A percentile compares a stretch with the other conserved stretches of the same genome.
phyloP scores from a whole-genome alignment of 1,140 invertebrate species.

The Zaprionus africanus region DNA sequence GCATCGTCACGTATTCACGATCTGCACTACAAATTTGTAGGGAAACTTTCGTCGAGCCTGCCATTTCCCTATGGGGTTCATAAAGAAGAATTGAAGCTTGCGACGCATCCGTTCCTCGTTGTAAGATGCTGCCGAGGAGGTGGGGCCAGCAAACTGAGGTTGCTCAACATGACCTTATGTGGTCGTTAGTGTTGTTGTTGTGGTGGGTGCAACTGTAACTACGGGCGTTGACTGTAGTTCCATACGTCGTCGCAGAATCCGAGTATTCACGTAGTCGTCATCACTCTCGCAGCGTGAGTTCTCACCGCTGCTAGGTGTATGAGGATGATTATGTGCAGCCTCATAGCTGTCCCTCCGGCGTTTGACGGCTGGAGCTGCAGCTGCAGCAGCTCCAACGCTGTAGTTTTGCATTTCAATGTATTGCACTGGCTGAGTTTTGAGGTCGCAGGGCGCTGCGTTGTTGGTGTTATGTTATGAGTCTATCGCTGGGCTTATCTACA shows the following conservation, averaged over 20 bases:
- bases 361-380: slow-evolving; percentile 69
- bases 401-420: slow-evolving; percentile 72
- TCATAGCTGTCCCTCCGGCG: slow-evolving; percentile 76
- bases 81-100: slow-evolving; percentile 97
- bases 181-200: slow-evolving; percentile 23
- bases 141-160: slow-evolving; percentile 54
- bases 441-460: slow-evolving; percentile 62
- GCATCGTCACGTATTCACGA: slow-evolving; percentile 98
- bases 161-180: slow-evolving; percentile 60
- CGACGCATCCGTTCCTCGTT: slow-evolving; percentile 91
- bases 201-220: slow-evolving; percentile 46
- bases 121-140: slow-evolving; percentile 60
- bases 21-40: slow-evolving; percentile 97
- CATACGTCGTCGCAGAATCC: slow-evolving; percentile 46
- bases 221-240: slow-evolving; percentile 62
- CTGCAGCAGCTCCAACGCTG: slow-evolving; percentile 58
- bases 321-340: slow-evolving; percentile 65
- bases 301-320: slow-evolving; percentile 69
- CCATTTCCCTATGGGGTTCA: slow-evolving; percentile 99
- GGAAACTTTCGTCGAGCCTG: slow-evolving; percentile 95
- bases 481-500: too few species aligned
- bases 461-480: too few species aligned
- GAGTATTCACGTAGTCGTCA: slow-evolving; percentile 74
- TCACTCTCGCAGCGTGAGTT: slow-evolving; percentile 72
- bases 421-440: slow-evolving; percentile 73